Base-by-base conservation (phyloP, 1,140 invertebrate species). In the Ylistrum balloti region DNA sequence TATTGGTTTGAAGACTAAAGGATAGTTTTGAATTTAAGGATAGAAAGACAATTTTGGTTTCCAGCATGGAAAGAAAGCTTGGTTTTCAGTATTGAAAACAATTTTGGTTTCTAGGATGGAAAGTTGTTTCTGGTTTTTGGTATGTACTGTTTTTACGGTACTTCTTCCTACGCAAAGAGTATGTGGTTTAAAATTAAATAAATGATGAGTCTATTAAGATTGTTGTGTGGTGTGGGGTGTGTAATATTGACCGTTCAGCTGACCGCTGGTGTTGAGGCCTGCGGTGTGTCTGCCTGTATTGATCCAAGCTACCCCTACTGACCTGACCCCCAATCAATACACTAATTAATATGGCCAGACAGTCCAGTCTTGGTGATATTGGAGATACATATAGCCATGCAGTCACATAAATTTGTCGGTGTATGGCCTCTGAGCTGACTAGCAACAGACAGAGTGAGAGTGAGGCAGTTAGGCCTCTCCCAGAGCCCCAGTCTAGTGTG, bases 401-500 rank as follows among this genome's bases (percentile, higher is more conserved):
- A 74, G 56, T 74, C 56, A 74, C 56, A 74, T 74, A 74, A 74
- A 74, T 74, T 74, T 74, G 56, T n/a, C 13, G 5, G 56, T 74
- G 56, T 74, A 74, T 74, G 56, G 56, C n/a, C 56, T 74, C 56
- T 74, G 56, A 74, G 56, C 56, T 74, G 56, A n/a, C 56, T n/a
- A 74, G 13, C n/a, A 17, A 5, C 56, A 74, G 56, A 74, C 56
- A 74, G 56, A 28, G 56, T 28, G 56, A 74, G 56, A 74, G 56
- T 28, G n/a, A 74, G 56, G 56, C 28, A 74, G 56, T 74, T 74
- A 74, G 56, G 56, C 56, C 56, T 74, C n/a, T 74, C 56, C 7
- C 5, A 74, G 56, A n/a, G 56, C 22, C 56, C 3, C 9, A 74
- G 22, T 74, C n/a, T 74, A 74, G 22, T 28, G 56, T 74, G 56